A percentile compares a stretch with the other conserved stretches of the same genome.
These are phyloP conservation scores for Andrena camellia DNA, from an alignment of 2,888 invertebrate genomes.

Conservation along the genomic window DNA sequence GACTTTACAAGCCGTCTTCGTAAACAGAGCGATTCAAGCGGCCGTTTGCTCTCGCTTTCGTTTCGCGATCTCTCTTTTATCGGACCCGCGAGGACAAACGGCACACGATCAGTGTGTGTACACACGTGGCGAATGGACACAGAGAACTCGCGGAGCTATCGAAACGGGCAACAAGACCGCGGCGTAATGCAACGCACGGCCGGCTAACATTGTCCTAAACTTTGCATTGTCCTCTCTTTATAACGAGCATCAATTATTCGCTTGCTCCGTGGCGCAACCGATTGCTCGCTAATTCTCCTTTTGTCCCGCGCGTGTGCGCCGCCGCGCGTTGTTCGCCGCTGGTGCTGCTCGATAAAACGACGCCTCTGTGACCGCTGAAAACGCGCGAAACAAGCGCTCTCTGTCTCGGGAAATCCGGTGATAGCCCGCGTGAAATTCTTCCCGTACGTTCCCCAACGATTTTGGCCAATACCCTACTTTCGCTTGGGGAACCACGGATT, in stretches of 20 bases:
- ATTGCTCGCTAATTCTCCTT: slow-evolving; percentile 65
- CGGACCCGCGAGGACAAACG: slow-evolving; percentile 23
- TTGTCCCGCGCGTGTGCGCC: slow-evolving; percentile 50
- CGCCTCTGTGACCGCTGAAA: slow-evolving; percentile 12
- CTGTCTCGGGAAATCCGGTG: not conserved
- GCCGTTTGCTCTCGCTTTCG: slow-evolving; percentile 30
- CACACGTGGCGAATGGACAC: not conserved
- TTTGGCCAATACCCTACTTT: not conserved
- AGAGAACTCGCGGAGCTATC: slow-evolving; percentile 46
- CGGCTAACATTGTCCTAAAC: slow-evolving; percentile 70
- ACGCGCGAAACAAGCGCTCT: slow-evolving; percentile 28
- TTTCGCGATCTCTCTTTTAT: slow-evolving; percentile 55
- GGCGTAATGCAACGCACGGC: slow-evolving; percentile 56
- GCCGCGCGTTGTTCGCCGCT: not conserved
- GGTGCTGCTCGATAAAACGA: slow-evolving; percentile 25
- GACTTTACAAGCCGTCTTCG: not conserved
- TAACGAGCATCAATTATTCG: slow-evolving; percentile 63
- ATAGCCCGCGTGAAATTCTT: not conserved
- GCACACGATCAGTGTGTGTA: slow-evolving; percentile 5
- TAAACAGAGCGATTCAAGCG: not conserved
- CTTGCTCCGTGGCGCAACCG: slow-evolving; percentile 46
- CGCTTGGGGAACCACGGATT: not conserved
- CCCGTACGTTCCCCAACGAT: not conserved
- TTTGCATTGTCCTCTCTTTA: slow-evolving; percentile 72
- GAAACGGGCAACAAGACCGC: slow-evolving; percentile 50